Percentiles rank a stretch among this genome's conserved stretches.
These are phyloP conservation scores for Apotomis turbidana DNA, from an alignment of 2,888 invertebrate species.

Conservation along the genomic window DNA sequence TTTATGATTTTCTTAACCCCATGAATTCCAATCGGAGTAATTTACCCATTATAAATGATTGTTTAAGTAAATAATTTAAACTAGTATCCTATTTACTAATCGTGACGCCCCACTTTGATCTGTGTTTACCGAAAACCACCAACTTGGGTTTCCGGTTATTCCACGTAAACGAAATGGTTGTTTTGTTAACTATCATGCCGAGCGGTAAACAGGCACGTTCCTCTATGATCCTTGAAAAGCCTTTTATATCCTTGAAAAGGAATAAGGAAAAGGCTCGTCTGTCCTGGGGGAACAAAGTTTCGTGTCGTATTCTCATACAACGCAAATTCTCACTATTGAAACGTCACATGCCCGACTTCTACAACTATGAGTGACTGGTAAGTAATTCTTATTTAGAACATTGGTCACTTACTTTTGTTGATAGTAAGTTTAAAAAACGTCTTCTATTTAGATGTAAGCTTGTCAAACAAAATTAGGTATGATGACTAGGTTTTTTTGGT, in stretches of 20 bases:
- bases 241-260: conserved; percentile 53
- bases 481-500: no score
- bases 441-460: no score
- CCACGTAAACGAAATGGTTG: conserved; percentile 45
- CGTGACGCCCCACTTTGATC: conserved; percentile 1
- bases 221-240: conserved; percentile 52
- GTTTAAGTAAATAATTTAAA: conserved; percentile 9
- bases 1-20: conserved; percentile 27
- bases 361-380: conserved; percentile 25
- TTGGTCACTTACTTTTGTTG: no score
- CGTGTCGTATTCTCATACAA: conserved; percentile 51
- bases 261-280: conserved; percentile 53
- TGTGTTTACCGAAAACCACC: conserved; percentile 8
- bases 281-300: conserved; percentile 54
- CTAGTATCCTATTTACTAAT: conserved; percentile 14
- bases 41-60: conserved; percentile 25
- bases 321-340: conserved; percentile 47
- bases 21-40: conserved; percentile 35
- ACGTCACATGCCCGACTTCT: conserved; percentile 39
- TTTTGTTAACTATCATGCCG: conserved; percentile 47
- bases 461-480: no score
- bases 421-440: no score
- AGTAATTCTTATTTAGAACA: conserved; percentile 2
- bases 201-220: conserved; percentile 49
- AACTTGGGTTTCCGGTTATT: conserved; percentile 9